phyloP scores from a whole-genome alignment of 2,888 invertebrate genomes.

The Troides oblongomaculatus region DNA sequence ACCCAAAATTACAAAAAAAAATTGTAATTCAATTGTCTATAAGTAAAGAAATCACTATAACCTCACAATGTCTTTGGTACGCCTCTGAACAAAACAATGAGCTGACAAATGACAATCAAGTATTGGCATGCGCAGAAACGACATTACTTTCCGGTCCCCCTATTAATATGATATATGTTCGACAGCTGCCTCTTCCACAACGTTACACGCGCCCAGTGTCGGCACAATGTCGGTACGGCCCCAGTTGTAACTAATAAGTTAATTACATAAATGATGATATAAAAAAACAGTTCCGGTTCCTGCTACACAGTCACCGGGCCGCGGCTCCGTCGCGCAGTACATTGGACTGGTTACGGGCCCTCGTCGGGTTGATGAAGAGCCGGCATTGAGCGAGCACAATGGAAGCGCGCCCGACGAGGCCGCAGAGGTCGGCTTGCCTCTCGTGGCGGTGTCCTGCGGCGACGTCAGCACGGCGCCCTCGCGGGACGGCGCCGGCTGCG shows the following conservation, averaged over 20 bases:
- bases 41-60: no score
- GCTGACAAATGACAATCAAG: no score
- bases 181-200: background rate
- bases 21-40: no score
- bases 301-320: background rate
- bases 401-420: background rate
- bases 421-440: background rate
- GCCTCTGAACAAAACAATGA: no score
- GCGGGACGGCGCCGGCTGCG: background rate
- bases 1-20: no score
- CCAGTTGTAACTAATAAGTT: no score
- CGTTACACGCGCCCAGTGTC: background rate
- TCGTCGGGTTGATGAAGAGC: constrained; percentile 27
- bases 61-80: no score
- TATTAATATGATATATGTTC: no score
- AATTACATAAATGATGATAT: background rate
- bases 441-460: no score
- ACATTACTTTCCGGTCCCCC: no score
- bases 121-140: no score
- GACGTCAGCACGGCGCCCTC: no score
- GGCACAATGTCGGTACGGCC: background rate
- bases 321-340: background rate
- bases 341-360: constrained; percentile 15
- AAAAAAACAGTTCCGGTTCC: background rate
- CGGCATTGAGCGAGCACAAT: constrained; percentile 3